Evolutionary conservation across 53 echinoderm and acorn worm species (phyloP).

Genomic region (Holothuria scabra): DNA sequence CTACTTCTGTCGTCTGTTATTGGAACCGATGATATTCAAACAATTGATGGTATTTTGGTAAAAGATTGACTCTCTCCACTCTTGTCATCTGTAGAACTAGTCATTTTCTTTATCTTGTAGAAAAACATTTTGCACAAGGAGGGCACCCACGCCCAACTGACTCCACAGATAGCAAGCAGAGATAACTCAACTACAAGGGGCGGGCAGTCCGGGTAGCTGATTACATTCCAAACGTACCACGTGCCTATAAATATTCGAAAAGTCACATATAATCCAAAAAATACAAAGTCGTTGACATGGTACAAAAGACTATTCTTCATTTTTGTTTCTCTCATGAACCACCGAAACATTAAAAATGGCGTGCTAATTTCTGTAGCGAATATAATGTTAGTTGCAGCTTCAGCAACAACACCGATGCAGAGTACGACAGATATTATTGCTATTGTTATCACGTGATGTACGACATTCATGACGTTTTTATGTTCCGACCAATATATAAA

Average conservation of each 20-base stretch:
- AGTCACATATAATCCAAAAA: background rate
- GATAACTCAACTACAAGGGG: background rate
- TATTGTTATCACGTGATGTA: constrained; percentile 19
- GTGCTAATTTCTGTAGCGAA: constrained; percentile 21
- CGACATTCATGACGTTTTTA: background rate
- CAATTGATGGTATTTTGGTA: too few species aligned
- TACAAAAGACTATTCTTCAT: background rate
- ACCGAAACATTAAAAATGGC: background rate
- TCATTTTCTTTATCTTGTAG: constrained; percentile 15
- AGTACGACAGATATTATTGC: background rate
- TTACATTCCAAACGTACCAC: constrained; percentile 26
- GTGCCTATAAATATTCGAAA: constrained; percentile 22
- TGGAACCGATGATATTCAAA: too few species aligned
- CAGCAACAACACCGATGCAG: background rate
- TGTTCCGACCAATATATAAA: background rate
- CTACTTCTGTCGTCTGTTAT: too few species aligned
- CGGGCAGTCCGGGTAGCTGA: background rate
- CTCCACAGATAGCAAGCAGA: background rate
- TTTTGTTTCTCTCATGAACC: constrained; percentile 13
- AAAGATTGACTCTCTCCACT: too few species aligned
- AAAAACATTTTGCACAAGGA: constrained; percentile 11
- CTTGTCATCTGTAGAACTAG: too few species aligned
- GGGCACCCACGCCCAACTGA: background rate
- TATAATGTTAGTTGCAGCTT: background rate
- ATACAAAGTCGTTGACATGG: constrained; percentile 11